These are phyloP conservation scores for Littorina saxatilis DNA, from an alignment of 1,140 invertebrate species.

Conservation along the genomic window DNA sequence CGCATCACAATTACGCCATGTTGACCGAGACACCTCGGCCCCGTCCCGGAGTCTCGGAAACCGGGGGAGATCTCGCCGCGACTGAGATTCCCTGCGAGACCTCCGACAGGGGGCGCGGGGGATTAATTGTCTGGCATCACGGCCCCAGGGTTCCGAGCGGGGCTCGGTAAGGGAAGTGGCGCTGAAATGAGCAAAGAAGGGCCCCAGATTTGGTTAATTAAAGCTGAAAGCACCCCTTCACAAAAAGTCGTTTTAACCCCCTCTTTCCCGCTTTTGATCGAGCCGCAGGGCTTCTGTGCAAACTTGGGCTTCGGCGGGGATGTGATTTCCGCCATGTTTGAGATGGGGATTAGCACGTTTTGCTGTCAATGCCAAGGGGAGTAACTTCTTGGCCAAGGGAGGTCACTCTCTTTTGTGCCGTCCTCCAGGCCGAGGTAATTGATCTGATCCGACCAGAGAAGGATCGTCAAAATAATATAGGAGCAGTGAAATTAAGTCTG, in stretches of 20 bases:
- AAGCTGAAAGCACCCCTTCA: constrained; percentile 26
- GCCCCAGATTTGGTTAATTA: constrained; percentile 35
- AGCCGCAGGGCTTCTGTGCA: constrained; percentile 22
- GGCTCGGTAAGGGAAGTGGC: not conserved
- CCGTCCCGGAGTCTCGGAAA: constrained; percentile 24
- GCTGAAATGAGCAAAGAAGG: constrained; percentile 23
- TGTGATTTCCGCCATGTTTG: constrained; percentile 38
- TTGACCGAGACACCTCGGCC: constrained; percentile 37
- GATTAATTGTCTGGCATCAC: constrained; percentile 39
- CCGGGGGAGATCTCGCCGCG: constrained; percentile 25
- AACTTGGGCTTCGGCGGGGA: not conserved
- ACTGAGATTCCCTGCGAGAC: constrained; percentile 3
- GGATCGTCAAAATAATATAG: constrained; percentile 25
- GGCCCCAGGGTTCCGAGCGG: not conserved
- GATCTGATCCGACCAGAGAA: constrained; percentile 21
- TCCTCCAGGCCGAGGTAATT: constrained; percentile 7
- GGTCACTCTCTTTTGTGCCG: constrained; percentile 1
- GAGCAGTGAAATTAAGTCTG: constrained; percentile 22
- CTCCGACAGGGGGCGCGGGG: constrained; percentile 29
- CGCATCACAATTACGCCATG: constrained; percentile 39
- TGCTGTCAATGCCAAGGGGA: constrained; percentile 23
- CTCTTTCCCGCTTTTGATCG: constrained; percentile 21
- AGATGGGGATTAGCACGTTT: constrained; percentile 35
- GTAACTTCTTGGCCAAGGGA: constrained; percentile 14
- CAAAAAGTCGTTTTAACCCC: constrained; percentile 35